Base-by-base conservation (phyloP, 2,797 vertebrate genomes). In the Halcyon smyrnensis region DNA sequence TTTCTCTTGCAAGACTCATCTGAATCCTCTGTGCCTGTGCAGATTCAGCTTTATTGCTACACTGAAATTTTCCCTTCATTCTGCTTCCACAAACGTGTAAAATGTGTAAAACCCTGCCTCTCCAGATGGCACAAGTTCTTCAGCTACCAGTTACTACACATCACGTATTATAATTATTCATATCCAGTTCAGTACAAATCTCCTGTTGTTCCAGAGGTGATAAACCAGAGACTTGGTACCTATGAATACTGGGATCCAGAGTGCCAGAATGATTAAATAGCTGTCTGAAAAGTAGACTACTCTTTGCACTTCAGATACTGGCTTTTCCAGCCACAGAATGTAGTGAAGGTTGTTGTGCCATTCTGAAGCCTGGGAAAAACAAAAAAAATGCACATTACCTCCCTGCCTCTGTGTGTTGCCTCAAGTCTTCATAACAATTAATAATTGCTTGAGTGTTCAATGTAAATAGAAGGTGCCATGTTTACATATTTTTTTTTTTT, bases 1-100 rank as follows among this genome's bases (percentile, higher is more conserved):
- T 95, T 96, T 97, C 68, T 82, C 57, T 94, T 82, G 43, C 59
- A 68, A 81, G 36, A 43, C 46, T 93, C 68, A 93, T 73, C 60
- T 94, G 65, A 85, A 73, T 56, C 73, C 82, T 87, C 45, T 2
- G 0, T 76, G 75, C 18, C 67, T 73, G 20, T 87, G 45, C 46
- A 87, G 56, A 74, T 78, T 91, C 57, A 88, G 67, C 82, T 75
- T 81, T 64, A 90, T 95, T 96, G 57, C 73, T 89, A 36, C 73
- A 48, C 21, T 12, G 14, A 79, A 62, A n/a, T 89, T 89, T 84
- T 60, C 30, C 59, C 71, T 92, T 91, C 87, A 39, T 91, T 84
- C 64, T 79, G n/a, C 25, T 91, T 93, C 81, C 28, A 79, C n/a
- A 41, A 71, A 78, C 91, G 28, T 53, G 15, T 51, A 51, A 28